Base-by-base conservation (phyloP, 2,113 vertebrate species). In the Onychostruthus taczanowskii region DNA sequence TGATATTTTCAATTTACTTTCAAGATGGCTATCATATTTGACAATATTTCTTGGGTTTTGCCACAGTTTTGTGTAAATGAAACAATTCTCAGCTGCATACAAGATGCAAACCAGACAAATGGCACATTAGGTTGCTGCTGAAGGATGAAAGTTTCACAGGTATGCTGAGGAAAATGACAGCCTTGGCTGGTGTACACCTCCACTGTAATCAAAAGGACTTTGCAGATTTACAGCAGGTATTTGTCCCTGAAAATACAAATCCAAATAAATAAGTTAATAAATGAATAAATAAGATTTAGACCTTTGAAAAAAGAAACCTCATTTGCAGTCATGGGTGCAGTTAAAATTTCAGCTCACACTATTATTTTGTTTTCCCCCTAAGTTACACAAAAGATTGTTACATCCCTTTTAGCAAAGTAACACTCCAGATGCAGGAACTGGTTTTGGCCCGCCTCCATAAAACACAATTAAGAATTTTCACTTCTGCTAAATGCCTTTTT, bases 181-280 rank as follows among this genome's bases (percentile, higher is more conserved):
- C 18, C 31, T 68, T 46, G 31, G 18, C 41, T 10, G n/a, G 10
- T 0, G 3, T 10, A 37, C 13, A 39, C 1, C 6, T 46, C 27
- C 7, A 31, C 3, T 43, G 59, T 58, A 47, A 44, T 27, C 16
- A 62, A 72, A 43, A 30, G 14, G 11, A 47, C 52, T 53, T 59
- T 13, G 72, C 33, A 86, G 21, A 55, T 49, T 53, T 73, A 50
- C 9, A 80, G 11, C 26, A 87, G n/a, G 1, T 74, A 53, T 63
- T 77, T 72, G 22, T 19, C 16, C 26, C 14, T 2, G 0, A 31
- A 89, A 81, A 74, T 9, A 11, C 18, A 72, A 73, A 75, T 39
- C 8, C 18, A 72, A 66, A 55, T 10, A 35, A 30, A 16, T 5
- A 35, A 19, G 31, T n/a, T 23, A 18, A 39, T 28, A 28, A 47